Evolutionary conservation across 2,113 vertebrate species (phyloP), one percentile per base, ranked within the genome.

Genomic region (Silurus asotus): DNA sequence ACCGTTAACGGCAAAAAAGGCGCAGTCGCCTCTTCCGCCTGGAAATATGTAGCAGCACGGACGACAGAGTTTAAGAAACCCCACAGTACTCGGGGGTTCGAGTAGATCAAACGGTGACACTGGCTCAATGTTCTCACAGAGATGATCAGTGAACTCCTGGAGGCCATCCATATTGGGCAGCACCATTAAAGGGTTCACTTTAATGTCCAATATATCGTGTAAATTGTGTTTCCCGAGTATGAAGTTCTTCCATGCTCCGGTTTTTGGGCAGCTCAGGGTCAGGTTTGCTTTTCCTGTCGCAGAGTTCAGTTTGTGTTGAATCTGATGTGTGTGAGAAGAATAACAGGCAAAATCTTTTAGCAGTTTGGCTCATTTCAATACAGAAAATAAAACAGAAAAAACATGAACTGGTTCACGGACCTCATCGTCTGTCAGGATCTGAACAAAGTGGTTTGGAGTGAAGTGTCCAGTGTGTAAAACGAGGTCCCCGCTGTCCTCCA

Each of bases 11-110:
- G 96, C 96, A 0, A 97, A 97, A 81, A 97, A 96, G 13, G 96
- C 96, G 0, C 96, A 94, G 15, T 97, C 96, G 0, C 96, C 96
- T 0, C 96, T 92, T 2, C 96, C 96, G 0, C 96, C 96, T 0
- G 96, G 96, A 87, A 97, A 97, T 86, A 97, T 90, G 67, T 97
- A 97, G 94, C 96, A 97, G 94, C 96, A 97, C 0, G 96, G 96
- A 83, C 92, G 94, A 62, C 94, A 95, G 1, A 97, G 94, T 89
- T 96, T 95, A n/a, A 97, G 93, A 91, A 97, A 97, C 0, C 96
- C 96, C 0, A 96, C 95, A 0, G 95, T 94, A 28, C 94, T 93
- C 0, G 96, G 96, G 0, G 96, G 96, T 89, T 97, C 96, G 2
- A 97, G 91, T 51, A 97, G 94, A 82, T 97, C 96, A 0, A 97